Conservation (phyloP, 2,113 vertebrate genomes). For the Rhegmatorhina hoffmannsi region DNA sequence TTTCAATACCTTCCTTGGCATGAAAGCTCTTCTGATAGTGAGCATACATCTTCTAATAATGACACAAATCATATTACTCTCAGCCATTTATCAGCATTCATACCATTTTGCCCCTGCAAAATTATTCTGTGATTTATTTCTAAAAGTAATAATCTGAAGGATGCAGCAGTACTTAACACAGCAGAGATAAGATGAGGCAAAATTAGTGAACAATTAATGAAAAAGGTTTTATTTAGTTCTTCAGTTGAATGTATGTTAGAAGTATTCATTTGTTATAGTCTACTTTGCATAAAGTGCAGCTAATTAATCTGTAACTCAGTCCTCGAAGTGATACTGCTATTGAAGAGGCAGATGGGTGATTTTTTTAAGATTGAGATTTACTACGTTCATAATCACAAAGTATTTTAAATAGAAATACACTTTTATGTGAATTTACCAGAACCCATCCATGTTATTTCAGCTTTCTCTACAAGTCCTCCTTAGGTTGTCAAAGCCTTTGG, state of each 20-base stretch:
- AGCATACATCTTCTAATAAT: slow-evolving; percentile 25
- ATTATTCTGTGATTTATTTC: slow-evolving; percentile 54
- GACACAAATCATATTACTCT: slow-evolving; percentile 51
- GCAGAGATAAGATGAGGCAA: slow-evolving; percentile 22
- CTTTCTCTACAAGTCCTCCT: neutral
- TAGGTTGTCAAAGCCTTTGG: neutral
- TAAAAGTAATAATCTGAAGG: slow-evolving; percentile 25
- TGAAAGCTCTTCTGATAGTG: slow-evolving; percentile 30
- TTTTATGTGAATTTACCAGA: neutral
- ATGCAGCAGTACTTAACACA: neutral
- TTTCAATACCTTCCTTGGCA: slow-evolving; percentile 56
- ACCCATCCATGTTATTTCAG: neutral
- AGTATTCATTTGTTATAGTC: neutral
- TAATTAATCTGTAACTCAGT: neutral
- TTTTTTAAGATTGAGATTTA: neutral
- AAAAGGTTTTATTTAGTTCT: slow-evolving; percentile 2
- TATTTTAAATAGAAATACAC: neutral
- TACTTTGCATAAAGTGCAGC: neutral
- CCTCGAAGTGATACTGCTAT: neutral
- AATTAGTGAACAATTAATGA: slow-evolving; percentile 35
- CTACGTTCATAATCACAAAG: neutral
- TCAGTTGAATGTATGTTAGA: neutral
- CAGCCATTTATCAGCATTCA: slow-evolving; percentile 11
- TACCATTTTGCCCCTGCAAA: neutral
- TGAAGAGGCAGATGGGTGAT: neutral